phyloP scores from a whole-genome alignment of 2,797 vertebrate species.

The Lerista edwardsae region DNA sequence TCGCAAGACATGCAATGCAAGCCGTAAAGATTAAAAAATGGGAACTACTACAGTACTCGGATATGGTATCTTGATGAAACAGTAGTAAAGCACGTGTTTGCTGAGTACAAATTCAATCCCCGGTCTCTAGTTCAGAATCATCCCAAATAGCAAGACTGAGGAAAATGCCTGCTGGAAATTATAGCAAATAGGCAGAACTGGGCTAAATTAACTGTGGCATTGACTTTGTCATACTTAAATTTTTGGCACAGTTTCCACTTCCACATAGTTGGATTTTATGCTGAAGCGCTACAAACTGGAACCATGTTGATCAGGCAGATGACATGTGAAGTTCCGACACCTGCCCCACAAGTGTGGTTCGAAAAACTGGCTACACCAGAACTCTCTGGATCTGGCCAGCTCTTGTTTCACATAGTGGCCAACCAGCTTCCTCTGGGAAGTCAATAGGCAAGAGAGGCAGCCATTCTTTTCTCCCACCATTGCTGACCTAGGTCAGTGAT shows the following conservation, averaged over 20 bases:
- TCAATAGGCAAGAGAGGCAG: no score
- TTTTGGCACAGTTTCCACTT: neutral
- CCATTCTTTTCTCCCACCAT: no score
- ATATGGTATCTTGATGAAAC: neutral
- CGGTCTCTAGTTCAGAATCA: neutral
- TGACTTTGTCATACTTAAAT: neutral
- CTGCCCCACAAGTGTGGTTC: no score
- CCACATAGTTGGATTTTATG: neutral
- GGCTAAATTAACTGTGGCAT: neutral
- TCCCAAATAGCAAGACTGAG: neutral
- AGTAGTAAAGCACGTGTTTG: no score
- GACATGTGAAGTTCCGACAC: neutral
- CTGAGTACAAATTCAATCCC: neutral
- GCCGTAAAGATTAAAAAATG: neutral
- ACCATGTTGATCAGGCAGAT: neutral
- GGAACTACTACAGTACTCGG: accelerated
- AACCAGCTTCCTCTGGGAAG: no score
- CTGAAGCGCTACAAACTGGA: neutral
- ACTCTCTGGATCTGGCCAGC: no score
- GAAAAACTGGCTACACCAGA: neutral
- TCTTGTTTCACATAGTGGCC: no score
- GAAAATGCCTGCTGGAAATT: neutral
- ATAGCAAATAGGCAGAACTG: neutral
- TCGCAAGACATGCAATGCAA: neutral
- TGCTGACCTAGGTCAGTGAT: neutral